Percentiles rank a stretch among this genome's conserved stretches.
Conservation (phyloP, 2,888 invertebrate genomes). For the Hesperia comma region DNA sequence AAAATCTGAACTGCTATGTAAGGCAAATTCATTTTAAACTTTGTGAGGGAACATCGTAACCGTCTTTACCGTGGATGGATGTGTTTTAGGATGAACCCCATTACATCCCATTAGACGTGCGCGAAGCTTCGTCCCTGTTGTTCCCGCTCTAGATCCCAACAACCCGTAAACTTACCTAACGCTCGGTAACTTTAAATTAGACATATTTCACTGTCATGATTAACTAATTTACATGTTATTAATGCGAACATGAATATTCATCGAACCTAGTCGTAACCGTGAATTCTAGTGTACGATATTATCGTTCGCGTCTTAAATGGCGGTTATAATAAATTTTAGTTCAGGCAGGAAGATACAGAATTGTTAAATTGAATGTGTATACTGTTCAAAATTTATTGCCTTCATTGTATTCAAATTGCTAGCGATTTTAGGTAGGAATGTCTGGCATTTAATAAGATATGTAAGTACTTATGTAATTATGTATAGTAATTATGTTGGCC, state of each 20-base stretch:
- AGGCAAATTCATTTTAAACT: constrained; percentile 20
- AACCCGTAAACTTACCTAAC: constrained; percentile 37
- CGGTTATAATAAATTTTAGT: constrained; percentile 29
- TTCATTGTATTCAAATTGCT: not conserved
- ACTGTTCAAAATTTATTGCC: not conserved
- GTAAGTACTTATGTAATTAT: no score
- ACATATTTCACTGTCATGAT: constrained; percentile 63
- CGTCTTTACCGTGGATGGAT: constrained; percentile 24
- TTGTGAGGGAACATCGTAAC: constrained; percentile 10
- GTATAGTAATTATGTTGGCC: no score
- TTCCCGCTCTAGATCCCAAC: constrained; percentile 23
- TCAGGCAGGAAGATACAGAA: constrained; percentile 7
- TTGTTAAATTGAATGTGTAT: not conserved
- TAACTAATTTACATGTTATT: constrained; percentile 66
- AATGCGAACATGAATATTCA: constrained; percentile 63
- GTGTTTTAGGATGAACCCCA: constrained; percentile 26
- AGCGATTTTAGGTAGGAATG: no score
- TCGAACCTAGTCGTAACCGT: constrained; percentile 38
- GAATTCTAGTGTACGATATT: constrained; percentile 33
- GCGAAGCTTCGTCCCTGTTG: constrained; percentile 13
- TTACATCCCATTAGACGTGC: constrained; percentile 33
- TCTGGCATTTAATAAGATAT: no score
- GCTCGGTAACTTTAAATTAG: constrained; percentile 53
- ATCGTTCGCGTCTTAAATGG: constrained; percentile 19
- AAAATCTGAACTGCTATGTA: constrained; percentile 3